phyloP scores from a whole-genome alignment of 2,888 invertebrate species.

The Phyllotreta striolata region DNA sequence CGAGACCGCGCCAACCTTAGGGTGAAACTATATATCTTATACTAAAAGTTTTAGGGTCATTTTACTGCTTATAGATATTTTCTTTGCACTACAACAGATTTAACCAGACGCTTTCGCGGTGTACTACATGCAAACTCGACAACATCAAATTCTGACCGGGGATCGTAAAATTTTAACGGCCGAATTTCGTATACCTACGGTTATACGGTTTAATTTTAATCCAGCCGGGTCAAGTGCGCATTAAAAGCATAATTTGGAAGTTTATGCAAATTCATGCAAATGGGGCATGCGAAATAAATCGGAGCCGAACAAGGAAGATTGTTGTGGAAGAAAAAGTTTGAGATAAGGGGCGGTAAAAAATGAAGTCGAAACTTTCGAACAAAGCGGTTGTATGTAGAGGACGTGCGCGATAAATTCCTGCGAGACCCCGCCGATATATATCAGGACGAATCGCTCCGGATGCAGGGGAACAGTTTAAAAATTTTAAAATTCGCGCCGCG shows the following conservation, averaged over 20 bases:
- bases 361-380: constrained; percentile 24
- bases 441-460: constrained; percentile 22
- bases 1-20: constrained; percentile 11
- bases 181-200: too few species aligned
- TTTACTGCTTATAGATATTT: constrained; percentile 21
- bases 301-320: not conserved
- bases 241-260: too few species aligned
- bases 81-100: not conserved
- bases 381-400: constrained; percentile 8
- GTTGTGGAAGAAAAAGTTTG: not conserved
- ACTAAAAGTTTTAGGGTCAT: constrained; percentile 21
- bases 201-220: too few species aligned
- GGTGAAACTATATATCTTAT: constrained; percentile 16
- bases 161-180: too few species aligned
- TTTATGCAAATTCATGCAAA: too few species aligned
- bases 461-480: constrained; percentile 27
- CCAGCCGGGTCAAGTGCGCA: too few species aligned
- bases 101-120: too few species aligned
- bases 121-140: too few species aligned
- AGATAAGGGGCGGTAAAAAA: constrained; percentile 12
- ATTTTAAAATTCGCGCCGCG: constrained; percentile 33
- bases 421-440: constrained; percentile 20
- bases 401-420: constrained; percentile 26
- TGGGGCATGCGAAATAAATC: too few species aligned
- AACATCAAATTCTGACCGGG: too few species aligned